Evolutionary conservation across 2,797 vertebrate species (phyloP).

Genomic region (Mastacembelus armatus): DNA sequence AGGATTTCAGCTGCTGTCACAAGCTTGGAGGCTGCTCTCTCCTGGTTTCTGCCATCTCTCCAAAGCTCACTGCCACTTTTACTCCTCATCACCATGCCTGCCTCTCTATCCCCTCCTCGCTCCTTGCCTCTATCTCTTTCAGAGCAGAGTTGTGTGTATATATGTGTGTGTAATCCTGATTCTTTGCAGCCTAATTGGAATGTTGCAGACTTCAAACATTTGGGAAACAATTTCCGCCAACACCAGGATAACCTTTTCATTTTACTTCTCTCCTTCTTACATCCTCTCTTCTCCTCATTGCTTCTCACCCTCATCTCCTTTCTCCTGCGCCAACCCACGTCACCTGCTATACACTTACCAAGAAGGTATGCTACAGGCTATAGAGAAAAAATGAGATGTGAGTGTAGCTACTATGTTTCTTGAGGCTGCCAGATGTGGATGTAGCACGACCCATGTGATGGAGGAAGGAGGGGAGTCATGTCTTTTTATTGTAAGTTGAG

Average conservation of each 20-base stretch:
- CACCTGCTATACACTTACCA: slow-evolving; percentile 8
- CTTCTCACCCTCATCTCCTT: not conserved
- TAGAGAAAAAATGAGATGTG: slow-evolving; percentile 18
- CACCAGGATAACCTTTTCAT: slow-evolving; percentile 26
- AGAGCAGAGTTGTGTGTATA: slow-evolving; percentile 27
- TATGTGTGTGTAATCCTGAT: slow-evolving; percentile 60
- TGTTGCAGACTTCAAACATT: slow-evolving; percentile 62
- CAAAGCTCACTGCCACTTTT: slow-evolving; percentile 72
- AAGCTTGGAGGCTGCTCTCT: slow-evolving; percentile 58
- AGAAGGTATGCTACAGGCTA: not conserved
- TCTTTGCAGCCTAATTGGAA: slow-evolving; percentile 72
- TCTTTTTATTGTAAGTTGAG: slow-evolving; percentile 18
- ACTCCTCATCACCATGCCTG: slow-evolving; percentile 59
- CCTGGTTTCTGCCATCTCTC: slow-evolving; percentile 71
- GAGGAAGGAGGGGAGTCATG: not conserved
- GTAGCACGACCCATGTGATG: not conserved
- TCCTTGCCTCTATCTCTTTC: slow-evolving; percentile 48
- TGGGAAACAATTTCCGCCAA: slow-evolving; percentile 55
- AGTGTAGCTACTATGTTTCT: slow-evolving; percentile 1
- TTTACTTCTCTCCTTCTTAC: slow-evolving; percentile 27
- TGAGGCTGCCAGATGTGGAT: slow-evolving; percentile 18
- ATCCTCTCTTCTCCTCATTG: slow-evolving; percentile 7
- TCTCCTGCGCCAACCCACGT: slow-evolving; percentile 9
- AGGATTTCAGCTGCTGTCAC: slow-evolving; percentile 70
- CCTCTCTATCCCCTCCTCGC: slow-evolving; percentile 44